phyloP scores from a whole-genome alignment of 2,113 vertebrate species.

The Psittacula cyanocephala region DNA sequence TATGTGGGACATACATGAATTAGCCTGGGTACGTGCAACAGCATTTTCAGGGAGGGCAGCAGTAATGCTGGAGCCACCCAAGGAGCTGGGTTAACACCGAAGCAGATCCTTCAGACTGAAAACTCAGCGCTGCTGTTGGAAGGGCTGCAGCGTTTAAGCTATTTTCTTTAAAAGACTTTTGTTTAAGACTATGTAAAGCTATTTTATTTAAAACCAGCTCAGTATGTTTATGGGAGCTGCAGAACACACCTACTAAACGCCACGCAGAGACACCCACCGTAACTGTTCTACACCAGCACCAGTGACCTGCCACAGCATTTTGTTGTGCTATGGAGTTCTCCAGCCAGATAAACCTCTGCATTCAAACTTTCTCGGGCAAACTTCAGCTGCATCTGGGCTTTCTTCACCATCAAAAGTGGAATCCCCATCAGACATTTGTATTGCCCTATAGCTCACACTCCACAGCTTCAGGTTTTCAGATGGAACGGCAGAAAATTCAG shows the following conservation, averaged over 20 bases:
- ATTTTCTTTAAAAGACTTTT: background rate
- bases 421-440: background rate
- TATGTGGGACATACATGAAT: background rate
- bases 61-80: background rate
- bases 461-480: background rate
- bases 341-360: background rate
- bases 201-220: background rate
- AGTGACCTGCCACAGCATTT: background rate
- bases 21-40: background rate
- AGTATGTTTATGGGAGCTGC: background rate
- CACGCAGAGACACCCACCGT: background rate
- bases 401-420: background rate
- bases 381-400: background rate
- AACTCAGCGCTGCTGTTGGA: fast-evolving
- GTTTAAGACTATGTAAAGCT: background rate
- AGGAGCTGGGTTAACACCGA: background rate
- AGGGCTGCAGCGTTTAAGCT: background rate
- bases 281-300: background rate
- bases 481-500: background rate
- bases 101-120: background rate
- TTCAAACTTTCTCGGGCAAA: background rate
- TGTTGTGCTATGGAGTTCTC: background rate
- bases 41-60: background rate
- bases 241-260: background rate
- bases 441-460: background rate